Percentiles rank a stretch among this genome's conserved stretches.
Evolutionary conservation across 1,140 invertebrate species (phyloP).

Genomic region (Lepidotrigona ventralis): DNA sequence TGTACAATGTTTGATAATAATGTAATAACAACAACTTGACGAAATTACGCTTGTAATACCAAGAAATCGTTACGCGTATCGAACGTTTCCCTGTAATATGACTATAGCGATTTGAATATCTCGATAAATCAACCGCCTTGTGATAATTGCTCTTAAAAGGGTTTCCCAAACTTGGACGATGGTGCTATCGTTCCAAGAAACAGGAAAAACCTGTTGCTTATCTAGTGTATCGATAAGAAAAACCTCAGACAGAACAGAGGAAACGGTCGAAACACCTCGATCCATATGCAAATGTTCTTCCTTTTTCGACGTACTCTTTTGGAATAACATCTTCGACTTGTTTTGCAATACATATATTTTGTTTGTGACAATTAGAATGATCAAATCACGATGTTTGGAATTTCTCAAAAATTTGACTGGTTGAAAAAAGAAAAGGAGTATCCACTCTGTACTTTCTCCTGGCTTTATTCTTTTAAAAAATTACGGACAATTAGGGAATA

Average conservation of each 20-base stretch:
- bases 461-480: too few species aligned
- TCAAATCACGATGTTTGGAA: too few species aligned
- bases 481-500: too few species aligned
- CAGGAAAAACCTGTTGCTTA: not conserved
- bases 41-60: not conserved
- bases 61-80: not conserved
- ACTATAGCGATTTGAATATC: not conserved
- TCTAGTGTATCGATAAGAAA: not conserved
- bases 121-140: not conserved
- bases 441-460: too few species aligned
- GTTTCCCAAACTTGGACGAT: not conserved
- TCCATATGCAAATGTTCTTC: not conserved
- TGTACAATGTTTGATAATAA: not conserved
- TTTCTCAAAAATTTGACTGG: too few species aligned
- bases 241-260: not conserved
- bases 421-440: too few species aligned
- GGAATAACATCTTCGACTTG: not conserved
- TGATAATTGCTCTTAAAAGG: not conserved
- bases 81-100: conserved; percentile 2
- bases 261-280: not conserved
- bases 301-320: not conserved
- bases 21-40: not conserved
- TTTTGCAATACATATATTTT: too few species aligned
- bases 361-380: too few species aligned
- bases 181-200: not conserved